Base-by-base conservation (phyloP, 2,888 invertebrate species). In the Spisula subtruncata region DNA sequence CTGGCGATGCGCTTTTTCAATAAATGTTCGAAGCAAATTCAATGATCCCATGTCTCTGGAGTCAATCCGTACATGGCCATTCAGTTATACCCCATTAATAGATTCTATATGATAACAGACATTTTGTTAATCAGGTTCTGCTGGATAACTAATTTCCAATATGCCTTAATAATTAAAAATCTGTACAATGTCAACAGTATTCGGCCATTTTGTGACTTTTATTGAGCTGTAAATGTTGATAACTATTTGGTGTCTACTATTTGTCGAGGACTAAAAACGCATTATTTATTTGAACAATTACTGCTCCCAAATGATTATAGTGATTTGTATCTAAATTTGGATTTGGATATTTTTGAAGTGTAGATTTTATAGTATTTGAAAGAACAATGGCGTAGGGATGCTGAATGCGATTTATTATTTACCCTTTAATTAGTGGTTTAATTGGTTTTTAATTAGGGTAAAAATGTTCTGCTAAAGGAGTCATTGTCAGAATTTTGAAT, bases 1-100 rank as follows among this genome's bases (percentile, higher is more conserved):
- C 75, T 35, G 14, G 75, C 35, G 75, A 32, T 75, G 32, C 75
- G 29, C 75, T 75, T 75, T 75, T 75, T 75, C 75, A 75, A 35
- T 75, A 75, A 75, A 16, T 75, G 35, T 75, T 41, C 32, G 32
- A 16, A 75, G 14, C 14, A 75, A 75, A 75, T 75, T 75, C 75
- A 75, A 75, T 75, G 75, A 75, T 25, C 35, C 75, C 14, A 35
- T 60, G 20, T 75, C 75, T 75, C 75, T 32, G 32, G 75, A 75
- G 75, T 35, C 16, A 16, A 18, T 35, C n/a, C 6, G 75, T 35
- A 75, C 75, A 35, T 35, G 29, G 75, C 75, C 35, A 75, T 32
- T 18, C 75, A 75, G 35, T 75, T 75, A 35, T 75, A 75, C 18
- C 32, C 18, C 75, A 75, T 32, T 75, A 35, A 75, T 75, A 75